Evolutionary conservation across 2,797 vertebrate genomes (phyloP), one percentile per base, ranked within the genome.

Genomic region (Cyprinella venusta): DNA sequence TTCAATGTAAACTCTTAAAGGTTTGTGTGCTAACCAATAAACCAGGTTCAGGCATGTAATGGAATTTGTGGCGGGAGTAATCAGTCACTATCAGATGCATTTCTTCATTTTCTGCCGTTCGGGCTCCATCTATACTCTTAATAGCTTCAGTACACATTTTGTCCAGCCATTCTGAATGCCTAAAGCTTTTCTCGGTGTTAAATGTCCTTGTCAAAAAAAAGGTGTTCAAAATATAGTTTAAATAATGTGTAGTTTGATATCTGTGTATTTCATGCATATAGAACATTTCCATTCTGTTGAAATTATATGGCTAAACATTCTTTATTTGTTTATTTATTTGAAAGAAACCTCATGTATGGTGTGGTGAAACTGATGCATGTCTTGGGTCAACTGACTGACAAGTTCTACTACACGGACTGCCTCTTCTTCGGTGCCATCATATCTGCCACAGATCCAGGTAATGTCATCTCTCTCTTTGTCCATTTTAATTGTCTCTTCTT

Each of bases 351-450:
- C 80, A 99, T 99, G 97, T 99, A 99, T 40, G 98, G 97, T 1
- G 97, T 99, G 92, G 98, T 99, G 88, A 99, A 97, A 89, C 94
- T 99, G 87, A 99, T 99, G 98, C 96, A 96, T 87, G 86, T 94
- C 76, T 92, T 97, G 15, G 98, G 98, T 45, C 97, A 98, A 89
- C 95, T 99, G 67, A 94, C 94, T 0, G 97, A 96, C 89, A 99
- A 96, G 91, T 99, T 99, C 91, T 99, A 98, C 92, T 99, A 99
- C 87, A 99, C 98, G 0, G 98, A 99, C 93, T 99, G 98, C 88
- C 96, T 99, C 54, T 97, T 99, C 91, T 99, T 99, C 77, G 98
- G 98, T 82, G 98, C 98, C 0, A 94, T 99, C 84, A 97, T 99
- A 91, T 99, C 98, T 65, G 98, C 98, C 83, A 99, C 98, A 81